Evolutionary conservation across 2,888 invertebrate species (phyloP).

Genomic region (Onthophagus sagittarius): DNA sequence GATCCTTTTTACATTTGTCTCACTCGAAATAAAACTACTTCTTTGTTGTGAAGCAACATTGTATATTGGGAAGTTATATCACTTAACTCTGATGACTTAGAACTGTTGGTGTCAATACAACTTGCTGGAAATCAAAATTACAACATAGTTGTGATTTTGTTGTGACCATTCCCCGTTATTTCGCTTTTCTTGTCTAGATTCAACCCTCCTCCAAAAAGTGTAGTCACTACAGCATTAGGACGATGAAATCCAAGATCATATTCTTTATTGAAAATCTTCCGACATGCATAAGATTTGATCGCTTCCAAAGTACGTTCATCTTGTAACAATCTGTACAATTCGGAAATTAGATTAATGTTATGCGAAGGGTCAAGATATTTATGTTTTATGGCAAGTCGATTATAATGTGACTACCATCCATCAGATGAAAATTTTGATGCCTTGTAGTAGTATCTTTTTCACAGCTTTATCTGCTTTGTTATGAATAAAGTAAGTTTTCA

Average conservation of each 20-base stretch:
- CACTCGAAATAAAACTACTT: too few relatives aligned
- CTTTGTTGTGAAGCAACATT: too few relatives aligned
- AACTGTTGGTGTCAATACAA: background rate
- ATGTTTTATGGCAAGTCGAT: background rate
- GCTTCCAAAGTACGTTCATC: too few relatives aligned
- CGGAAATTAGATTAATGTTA: background rate
- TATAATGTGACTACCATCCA: background rate
- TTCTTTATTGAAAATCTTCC: too few relatives aligned
- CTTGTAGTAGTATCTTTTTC: background rate
- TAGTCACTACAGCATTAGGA: background rate
- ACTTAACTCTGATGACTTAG: background rate
- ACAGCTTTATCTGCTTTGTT: background rate
- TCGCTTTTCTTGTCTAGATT: background rate
- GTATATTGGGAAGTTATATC: too few relatives aligned
- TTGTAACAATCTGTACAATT: background rate
- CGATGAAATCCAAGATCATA: background rate
- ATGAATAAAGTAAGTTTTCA: background rate
- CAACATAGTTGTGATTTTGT: background rate
- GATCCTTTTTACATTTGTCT: too few relatives aligned
- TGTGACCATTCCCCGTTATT: background rate
- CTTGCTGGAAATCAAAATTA: conserved; percentile 1
- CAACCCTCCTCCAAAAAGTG: background rate
- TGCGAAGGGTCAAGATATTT: too few relatives aligned
- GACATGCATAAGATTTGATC: too few relatives aligned
- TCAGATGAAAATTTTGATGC: too few relatives aligned